A percentile compares a stretch with the other conserved stretches of the same genome.
Evolutionary conservation across 2,797 vertebrate genomes (phyloP).

Genomic region (Pelobates cultripes): DNA sequence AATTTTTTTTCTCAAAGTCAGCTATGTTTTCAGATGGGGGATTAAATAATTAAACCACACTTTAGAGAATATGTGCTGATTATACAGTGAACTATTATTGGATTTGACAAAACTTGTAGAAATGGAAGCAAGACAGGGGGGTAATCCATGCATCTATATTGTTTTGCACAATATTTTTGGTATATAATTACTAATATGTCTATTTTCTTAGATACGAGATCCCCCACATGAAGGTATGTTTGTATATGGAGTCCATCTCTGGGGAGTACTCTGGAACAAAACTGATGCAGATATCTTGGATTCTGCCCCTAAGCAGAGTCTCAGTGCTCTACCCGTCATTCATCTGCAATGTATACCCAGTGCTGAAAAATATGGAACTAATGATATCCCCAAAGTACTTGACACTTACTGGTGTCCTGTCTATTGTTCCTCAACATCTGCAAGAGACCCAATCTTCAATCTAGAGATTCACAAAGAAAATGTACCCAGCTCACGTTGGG

Average conservation of each 20-base stretch:
- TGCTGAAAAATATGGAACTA: slow-evolving; percentile 34
- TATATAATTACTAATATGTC: not conserved
- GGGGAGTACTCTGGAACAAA: slow-evolving; percentile 55
- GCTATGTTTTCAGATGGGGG: no score
- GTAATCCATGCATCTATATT: no score
- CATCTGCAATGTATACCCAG: slow-evolving; percentile 47
- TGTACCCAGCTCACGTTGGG: slow-evolving; percentile 48
- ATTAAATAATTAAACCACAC: no score
- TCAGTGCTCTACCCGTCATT: slow-evolving; percentile 43
- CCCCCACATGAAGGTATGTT: slow-evolving; percentile 55
- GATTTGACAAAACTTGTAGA: no score
- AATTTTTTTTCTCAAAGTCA: no score
- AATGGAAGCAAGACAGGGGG: no score
- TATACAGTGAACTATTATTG: no score
- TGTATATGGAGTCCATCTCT: slow-evolving; percentile 51
- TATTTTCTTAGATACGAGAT: slow-evolving; percentile 48
- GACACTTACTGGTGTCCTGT: slow-evolving; percentile 48
- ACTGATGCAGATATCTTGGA: slow-evolving; percentile 52
- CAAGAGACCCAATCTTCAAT: slow-evolving; percentile 29
- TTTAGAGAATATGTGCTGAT: no score
- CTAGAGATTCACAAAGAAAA: slow-evolving; percentile 49
- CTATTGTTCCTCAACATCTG: slow-evolving; percentile 36
- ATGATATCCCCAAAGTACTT: slow-evolving; percentile 12
- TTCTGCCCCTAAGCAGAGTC: slow-evolving; percentile 37
- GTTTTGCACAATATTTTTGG: no score